Percentiles rank a stretch among this genome's conserved stretches.
Evolutionary conservation across 37 sponge, comb jelly and placozoan species (phyloP).

Genomic region (Petrosia ficiformis): DNA sequence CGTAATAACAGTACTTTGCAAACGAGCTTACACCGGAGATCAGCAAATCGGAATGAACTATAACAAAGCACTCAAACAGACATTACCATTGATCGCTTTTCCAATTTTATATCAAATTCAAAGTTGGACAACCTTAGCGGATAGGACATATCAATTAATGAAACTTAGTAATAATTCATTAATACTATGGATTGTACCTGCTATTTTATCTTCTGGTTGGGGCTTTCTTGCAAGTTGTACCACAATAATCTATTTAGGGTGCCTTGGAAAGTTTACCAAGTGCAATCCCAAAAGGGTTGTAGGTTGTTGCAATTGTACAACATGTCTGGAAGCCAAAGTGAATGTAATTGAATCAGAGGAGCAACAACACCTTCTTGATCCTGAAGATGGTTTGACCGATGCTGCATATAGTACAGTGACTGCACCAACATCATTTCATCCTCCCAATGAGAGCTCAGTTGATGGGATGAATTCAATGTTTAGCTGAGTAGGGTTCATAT

Average conservation of each 20-base stretch:
- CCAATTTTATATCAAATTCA: background rate
- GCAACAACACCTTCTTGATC: background rate
- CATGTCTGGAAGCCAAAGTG: too few species aligned
- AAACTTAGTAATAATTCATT: background rate
- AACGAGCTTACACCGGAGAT: background rate
- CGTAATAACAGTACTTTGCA: background rate
- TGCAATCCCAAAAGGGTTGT: too few species aligned
- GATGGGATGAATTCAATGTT: too few species aligned
- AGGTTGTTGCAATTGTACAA: too few species aligned
- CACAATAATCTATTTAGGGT: too few species aligned
- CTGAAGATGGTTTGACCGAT: background rate
- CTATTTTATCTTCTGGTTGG: background rate
- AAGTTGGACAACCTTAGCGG: background rate
- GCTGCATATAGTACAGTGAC: background rate
- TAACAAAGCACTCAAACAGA: slow-evolving; percentile 2
- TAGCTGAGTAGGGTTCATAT: too few species aligned
- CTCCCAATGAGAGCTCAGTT: background rate
- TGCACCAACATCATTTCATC: background rate
- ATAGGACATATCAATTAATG: background rate
- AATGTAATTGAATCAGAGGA: too few species aligned
- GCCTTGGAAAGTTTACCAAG: too few species aligned
- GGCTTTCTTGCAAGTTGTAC: too few species aligned
- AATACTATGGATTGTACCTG: background rate
- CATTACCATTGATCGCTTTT: background rate
- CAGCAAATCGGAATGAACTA: background rate